A percentile compares a stretch with the other conserved stretches of the same genome.
These are phyloP conservation scores for Ceriagrion tenellum DNA, from an alignment of 2,888 invertebrate species.

Conservation along the genomic window DNA sequence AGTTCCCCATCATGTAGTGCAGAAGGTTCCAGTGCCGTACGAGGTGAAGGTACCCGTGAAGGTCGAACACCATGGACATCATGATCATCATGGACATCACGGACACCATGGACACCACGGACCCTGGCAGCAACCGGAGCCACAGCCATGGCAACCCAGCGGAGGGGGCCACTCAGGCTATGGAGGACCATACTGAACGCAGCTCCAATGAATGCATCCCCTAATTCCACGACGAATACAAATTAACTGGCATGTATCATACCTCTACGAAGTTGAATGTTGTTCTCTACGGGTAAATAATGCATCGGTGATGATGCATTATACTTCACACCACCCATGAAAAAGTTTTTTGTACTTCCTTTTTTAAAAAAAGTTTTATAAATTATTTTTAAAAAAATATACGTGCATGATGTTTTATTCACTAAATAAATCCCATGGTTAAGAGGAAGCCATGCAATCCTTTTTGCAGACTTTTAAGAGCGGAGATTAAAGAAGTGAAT, in stretches of 20 bases:
- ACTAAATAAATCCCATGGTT: too few species aligned
- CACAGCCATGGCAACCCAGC: neutral
- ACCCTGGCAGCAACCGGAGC: too few species aligned
- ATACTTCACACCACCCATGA: neutral
- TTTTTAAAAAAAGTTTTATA: neutral
- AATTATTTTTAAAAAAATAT: constrained; percentile 16
- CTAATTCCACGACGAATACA: neutral
- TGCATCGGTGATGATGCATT: neutral
- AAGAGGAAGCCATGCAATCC: too few species aligned
- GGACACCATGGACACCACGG: neutral
- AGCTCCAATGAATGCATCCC: neutral
- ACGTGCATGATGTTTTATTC: neutral
- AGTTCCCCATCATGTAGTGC: neutral
- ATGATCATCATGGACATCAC: neutral
- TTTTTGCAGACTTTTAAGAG: too few species aligned
- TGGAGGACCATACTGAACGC: neutral
- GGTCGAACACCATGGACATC: neutral
- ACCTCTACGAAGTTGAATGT: neutral
- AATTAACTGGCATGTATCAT: neutral
- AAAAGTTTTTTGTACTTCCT: constrained; percentile 12
- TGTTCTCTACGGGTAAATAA: constrained; percentile 18
- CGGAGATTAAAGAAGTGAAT: too few species aligned
- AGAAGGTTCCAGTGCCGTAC: neutral
- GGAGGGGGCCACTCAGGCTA: neutral
- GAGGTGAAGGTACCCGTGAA: constrained; percentile 15